A percentile compares a stretch with the other conserved stretches of the same genome.
phyloP scores from a whole-genome alignment of 2,888 invertebrate genomes.

The Trilocha varians region DNA sequence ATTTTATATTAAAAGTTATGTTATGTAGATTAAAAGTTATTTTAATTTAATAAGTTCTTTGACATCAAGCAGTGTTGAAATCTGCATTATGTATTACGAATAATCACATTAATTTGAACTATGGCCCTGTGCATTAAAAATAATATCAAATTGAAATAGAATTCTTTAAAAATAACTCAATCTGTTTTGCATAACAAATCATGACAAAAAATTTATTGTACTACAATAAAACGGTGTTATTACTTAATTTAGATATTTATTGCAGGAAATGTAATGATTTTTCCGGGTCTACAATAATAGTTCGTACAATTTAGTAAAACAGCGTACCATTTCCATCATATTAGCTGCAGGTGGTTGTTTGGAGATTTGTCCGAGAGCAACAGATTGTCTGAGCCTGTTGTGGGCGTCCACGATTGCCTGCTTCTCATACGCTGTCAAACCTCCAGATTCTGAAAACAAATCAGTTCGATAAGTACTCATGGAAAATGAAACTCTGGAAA shows the following conservation, averaged over 20 bases:
- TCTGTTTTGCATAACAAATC: too few relatives aligned
- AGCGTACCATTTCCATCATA: slow-evolving; percentile 87
- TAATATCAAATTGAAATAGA: background rate
- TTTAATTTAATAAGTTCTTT: too few relatives aligned
- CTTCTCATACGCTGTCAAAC: slow-evolving; percentile 80
- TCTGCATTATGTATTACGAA: too few relatives aligned
- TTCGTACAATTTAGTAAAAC: background rate
- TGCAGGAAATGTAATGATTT: background rate
- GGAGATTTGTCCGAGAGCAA: slow-evolving; percentile 84
- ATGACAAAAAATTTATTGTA: background rate
- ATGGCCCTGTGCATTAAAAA: too few relatives aligned
- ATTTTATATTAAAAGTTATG: too few relatives aligned
- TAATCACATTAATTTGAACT: too few relatives aligned
- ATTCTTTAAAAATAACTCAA: too few relatives aligned
- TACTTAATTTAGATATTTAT: background rate
- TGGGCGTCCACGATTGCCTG: slow-evolving; percentile 85
- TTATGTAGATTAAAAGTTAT: too few relatives aligned
- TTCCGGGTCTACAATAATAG: background rate
- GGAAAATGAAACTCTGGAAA: too few relatives aligned
- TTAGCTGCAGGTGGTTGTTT: slow-evolving; percentile 86
- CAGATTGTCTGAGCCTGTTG: slow-evolving; percentile 84
- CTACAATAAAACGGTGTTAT: background rate
- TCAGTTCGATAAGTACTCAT: background rate
- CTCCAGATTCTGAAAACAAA: slow-evolving; percentile 72
- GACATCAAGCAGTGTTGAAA: too few relatives aligned